A percentile compares a stretch with the other conserved stretches of the same genome.
These are phyloP conservation scores for Drosophila quadrilineata DNA, from an alignment of 1,140 invertebrate genomes.

Conservation along the genomic window DNA sequence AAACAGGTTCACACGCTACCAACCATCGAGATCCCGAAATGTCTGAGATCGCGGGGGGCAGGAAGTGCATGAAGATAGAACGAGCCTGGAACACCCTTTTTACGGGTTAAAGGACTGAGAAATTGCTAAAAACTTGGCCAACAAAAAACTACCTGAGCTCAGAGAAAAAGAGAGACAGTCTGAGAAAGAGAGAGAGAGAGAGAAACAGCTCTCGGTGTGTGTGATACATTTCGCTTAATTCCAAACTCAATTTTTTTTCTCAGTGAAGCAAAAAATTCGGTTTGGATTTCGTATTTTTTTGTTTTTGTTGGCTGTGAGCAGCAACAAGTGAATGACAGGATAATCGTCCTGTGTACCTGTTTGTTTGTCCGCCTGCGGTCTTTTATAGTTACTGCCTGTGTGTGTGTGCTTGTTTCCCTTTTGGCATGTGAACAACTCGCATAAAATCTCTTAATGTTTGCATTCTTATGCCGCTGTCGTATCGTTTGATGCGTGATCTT, in stretches of 20 bases:
- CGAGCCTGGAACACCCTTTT: conserved; percentile 49
- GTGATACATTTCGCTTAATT: conserved; percentile 31
- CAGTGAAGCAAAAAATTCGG: no score
- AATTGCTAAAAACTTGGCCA: conserved; percentile 12
- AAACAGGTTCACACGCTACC: conserved; percentile 79
- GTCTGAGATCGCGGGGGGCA: conserved; percentile 23
- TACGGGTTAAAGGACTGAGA: conserved; percentile 30
- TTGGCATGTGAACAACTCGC: conserved; percentile 77
- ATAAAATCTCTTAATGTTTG: conserved; percentile 79
- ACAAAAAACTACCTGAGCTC: conserved; percentile 64
- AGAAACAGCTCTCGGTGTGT: no score
- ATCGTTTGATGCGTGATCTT: conserved; percentile 79
- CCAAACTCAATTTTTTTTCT: conserved; percentile 2
- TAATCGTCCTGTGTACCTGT: conserved; percentile 79
- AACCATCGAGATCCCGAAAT: conserved; percentile 29
- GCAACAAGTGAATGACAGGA: conserved; percentile 81
- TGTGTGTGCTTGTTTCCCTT: conserved; percentile 21
- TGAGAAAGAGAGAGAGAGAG: no score
- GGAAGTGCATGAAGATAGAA: conserved; percentile 69
- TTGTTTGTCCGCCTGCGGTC: conserved; percentile 40
- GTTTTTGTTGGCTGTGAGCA: conserved; percentile 1
- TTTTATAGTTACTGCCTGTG: conserved; percentile 7
- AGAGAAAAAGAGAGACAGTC: no score
- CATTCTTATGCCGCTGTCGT: conserved; percentile 77
- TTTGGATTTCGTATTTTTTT: background rate